Evolutionary conservation across 2,113 vertebrate genomes (phyloP), one percentile per base, ranked within the genome.

Genomic region (Grammomys dolichurus): DNA sequence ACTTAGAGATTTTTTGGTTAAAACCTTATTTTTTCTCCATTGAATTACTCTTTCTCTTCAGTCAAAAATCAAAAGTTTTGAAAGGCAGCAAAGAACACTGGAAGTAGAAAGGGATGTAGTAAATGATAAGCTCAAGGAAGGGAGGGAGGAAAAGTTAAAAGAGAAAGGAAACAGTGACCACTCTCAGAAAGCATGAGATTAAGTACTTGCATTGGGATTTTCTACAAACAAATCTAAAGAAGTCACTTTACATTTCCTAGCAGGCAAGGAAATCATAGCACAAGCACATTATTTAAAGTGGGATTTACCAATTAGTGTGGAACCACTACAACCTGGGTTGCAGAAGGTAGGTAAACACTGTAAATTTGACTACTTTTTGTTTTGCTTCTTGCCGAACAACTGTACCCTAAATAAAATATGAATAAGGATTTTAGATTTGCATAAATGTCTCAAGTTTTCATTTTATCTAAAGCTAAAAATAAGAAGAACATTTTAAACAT

Each of bases 371-470:
- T 9, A 26, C 80, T 26, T 56, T 51, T 85, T 85, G 1, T 73
- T 9, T 56, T 93, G 17, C 67, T 28, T 95, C 20, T 85, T 73
- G 2, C 12, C 69, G 9, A 95, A 60, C 4, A 85, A 46, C 54
- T 87, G 5, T 70, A 65, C n/a, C 8, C 63, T 85, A 69, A 75
- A 95, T 85, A 85, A 90, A 91, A 54, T 69, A 76, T 22, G 58
- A 91, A 73, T 54, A 20, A 13, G 4, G 77, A 17, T 72, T 96
- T 91, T 3, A 86, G 58, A 9, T 60, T 91, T 76, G 67, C 5
- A 28, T 54, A 89, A 43, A 60, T 46, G 1, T 60, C 33, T 4
- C 70, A 94, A 5, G 5, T 80, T 89, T 93, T 26, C 48, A 5
- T 85, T 89, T 85, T 43, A 54, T 28, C 60, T 14, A 93, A 94